A percentile compares a stretch with the other conserved stretches of the same genome.
Conservation (phyloP, 2,113 vertebrate genomes). For the Mus pahari region DNA sequence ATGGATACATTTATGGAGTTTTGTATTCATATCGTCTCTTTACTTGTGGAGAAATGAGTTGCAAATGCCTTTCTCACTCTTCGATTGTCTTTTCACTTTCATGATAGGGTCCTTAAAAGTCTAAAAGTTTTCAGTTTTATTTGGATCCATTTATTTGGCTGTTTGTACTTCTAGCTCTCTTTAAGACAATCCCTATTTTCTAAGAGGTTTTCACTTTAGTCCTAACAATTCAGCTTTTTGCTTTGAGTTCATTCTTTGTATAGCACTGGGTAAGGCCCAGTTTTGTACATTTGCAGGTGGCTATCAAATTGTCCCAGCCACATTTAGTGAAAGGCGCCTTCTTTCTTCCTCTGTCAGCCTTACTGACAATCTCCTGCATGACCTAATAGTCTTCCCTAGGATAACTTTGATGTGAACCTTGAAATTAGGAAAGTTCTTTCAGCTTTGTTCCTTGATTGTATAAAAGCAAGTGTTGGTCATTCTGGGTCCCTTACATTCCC, state of each 20-base stretch:
- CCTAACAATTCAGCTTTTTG: background rate
- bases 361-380: background rate
- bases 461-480: background rate
- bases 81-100: background rate
- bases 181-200: background rate
- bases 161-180: background rate
- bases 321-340: background rate
- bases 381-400: background rate
- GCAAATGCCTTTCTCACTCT: background rate
- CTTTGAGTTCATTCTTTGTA: conserved; percentile 50
- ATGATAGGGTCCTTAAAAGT: background rate
- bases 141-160: background rate
- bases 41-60: conserved; percentile 19
- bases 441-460: background rate
- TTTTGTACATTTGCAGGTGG: conserved; percentile 1
- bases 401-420: background rate
- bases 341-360: background rate
- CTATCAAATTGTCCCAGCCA: background rate
- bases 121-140: conserved; percentile 4
- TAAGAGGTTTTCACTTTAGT: background rate
- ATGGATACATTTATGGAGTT: conserved; percentile 10
- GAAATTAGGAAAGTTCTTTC: background rate
- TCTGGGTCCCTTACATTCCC: background rate
- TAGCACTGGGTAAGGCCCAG: background rate
- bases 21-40: background rate